A percentile compares a stretch with the other conserved stretches of the same genome.
phyloP scores from a whole-genome alignment of 1,140 invertebrate species.

The Lordiphosa clarofinis region DNA sequence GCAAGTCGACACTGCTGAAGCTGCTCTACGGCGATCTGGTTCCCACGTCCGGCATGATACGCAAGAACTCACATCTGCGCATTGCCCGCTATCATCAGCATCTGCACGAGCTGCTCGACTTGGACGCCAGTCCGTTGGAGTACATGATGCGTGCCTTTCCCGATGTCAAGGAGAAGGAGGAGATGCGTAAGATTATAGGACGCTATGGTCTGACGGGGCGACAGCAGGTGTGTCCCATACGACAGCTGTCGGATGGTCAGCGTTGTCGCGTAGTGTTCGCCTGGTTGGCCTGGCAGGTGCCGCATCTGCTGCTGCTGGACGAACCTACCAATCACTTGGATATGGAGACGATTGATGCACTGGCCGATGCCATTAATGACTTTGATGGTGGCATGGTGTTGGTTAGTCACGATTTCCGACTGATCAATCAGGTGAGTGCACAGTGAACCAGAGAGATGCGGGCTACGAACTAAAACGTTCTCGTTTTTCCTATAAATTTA shows the following conservation, averaged over 20 bases:
- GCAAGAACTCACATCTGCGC: conserved; percentile 97
- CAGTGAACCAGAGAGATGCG: not conserved
- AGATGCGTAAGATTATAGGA: conserved; percentile 99
- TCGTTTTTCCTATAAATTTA: conserved; percentile 74
- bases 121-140: conserved; percentile 96
- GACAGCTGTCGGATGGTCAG: conserved; percentile 98
- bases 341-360: conserved; percentile 99
- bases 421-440: conserved; percentile 94
- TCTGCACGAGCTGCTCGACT: conserved; percentile 96
- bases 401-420: conserved; percentile 97
- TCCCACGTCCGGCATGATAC: conserved; percentile 97
- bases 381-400: conserved; percentile 99
- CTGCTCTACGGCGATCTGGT: conserved; percentile 96
- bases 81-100: conserved; percentile 99
- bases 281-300: conserved; percentile 96
- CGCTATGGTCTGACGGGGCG: conserved; percentile 97
- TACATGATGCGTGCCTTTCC: conserved; percentile 99
- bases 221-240: conserved; percentile 98
- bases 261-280: conserved; percentile 99
- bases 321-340: conserved; percentile 99
- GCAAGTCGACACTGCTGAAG: conserved; percentile 98
- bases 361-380: conserved; percentile 98
- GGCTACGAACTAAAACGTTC: not conserved
- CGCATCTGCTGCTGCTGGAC: conserved; percentile 95
- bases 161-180: conserved; percentile 98